Conservation (phyloP, 2,888 invertebrate species). For the Chalcis sispes region DNA sequence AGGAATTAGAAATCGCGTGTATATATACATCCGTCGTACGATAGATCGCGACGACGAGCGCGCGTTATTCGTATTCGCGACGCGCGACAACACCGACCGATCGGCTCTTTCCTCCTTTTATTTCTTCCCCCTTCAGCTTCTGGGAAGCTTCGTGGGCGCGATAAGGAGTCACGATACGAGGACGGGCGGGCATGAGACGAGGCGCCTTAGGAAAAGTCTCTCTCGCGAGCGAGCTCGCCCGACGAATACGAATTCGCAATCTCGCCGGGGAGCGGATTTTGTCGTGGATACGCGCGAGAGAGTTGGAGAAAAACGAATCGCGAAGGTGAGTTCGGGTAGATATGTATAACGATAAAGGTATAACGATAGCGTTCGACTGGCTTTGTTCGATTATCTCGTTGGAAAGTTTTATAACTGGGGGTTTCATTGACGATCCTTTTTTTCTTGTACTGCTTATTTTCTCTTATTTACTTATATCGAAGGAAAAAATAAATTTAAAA, state of each 20-base stretch:
- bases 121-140: not conserved
- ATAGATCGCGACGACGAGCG: not conserved
- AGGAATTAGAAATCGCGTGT: too few relatives aligned
- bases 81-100: not conserved
- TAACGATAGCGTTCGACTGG: too few relatives aligned
- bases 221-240: not conserved
- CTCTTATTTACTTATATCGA: too few relatives aligned
- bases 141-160: constrained; percentile 40
- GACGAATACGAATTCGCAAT: constrained; percentile 30
- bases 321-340: too few relatives aligned
- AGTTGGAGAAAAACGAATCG: not conserved
- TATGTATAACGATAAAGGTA: too few relatives aligned
- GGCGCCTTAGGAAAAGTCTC: too few relatives aligned
- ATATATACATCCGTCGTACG: too few relatives aligned
- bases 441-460: too few relatives aligned
- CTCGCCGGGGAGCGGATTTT: not conserved
- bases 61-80: constrained; percentile 39
- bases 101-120: not conserved
- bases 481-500: too few relatives aligned
- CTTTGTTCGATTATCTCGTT: too few relatives aligned
- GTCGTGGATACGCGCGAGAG: not conserved
- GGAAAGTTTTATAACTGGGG: too few relatives aligned
- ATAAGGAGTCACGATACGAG: constrained; percentile 26
- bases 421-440: too few relatives aligned
- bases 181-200: not conserved